Evolutionary conservation across 2,888 invertebrate species (phyloP), one percentile per base, ranked within the genome.

Genomic region (Andrena dorsata): DNA sequence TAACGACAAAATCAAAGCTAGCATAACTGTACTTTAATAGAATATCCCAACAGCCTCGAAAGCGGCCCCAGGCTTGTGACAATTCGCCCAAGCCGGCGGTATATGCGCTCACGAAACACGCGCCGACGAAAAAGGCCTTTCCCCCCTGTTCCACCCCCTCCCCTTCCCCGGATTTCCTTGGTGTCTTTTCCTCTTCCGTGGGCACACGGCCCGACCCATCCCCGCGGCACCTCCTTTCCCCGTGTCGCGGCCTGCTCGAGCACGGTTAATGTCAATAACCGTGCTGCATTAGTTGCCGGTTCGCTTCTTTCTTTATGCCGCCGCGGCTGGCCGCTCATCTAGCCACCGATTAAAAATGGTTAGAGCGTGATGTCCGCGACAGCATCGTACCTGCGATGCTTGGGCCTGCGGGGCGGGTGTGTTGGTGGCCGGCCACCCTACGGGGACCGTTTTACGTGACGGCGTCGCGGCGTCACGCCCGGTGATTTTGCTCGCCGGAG

Each of bases 401-500:
- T 41, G 65, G 63, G 26, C 26, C 61, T 16, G 5, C n/a, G 30
- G 23, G 28, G 2, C 23, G 13, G 28, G 5, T 35, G 77, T 51
- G 81, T 74, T 56, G 58, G 71, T 76, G 47, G 30, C 26, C 13
- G 2, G 20, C 66, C 65, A 76, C 75, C 74, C 71, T 75, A 61
- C 63, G 28, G n/a, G 8, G n/a, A 63, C 58, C 66, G 60, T 70
- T 83, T 61, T 68, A 76, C 76, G 83, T 73, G 66, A 78, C 72
- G 80, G 74, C 85, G 80, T 53, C 60, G 53, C 80, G 77, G 78
- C 80, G 84, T 89, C 84, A 90, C 90, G 89, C 86, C 86, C 82
- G 90, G 91, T 89, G 91, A 91, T 89, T 88, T 88, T 91, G 91
- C 90, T 90, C 90, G 90, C 68, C 90, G 91, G 88, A 90, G 92